These are phyloP conservation scores for Drosophila cognata DNA, from an alignment of 2,888 invertebrate species.

Conservation along the genomic window DNA sequence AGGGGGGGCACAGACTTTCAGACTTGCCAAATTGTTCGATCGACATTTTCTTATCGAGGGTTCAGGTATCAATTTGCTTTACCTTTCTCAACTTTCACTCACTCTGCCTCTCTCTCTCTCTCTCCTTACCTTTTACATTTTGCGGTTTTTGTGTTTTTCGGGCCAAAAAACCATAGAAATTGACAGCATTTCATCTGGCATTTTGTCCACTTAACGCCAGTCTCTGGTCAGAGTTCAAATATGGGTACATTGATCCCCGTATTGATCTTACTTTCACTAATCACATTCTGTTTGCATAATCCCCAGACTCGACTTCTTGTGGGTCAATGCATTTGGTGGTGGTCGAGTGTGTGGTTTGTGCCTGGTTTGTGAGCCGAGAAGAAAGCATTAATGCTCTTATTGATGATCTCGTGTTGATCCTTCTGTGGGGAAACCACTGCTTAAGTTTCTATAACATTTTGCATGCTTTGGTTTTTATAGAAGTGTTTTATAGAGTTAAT, in stretches of 20 bases:
- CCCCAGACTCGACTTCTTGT: constrained; percentile 41
- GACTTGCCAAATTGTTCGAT: constrained; percentile 37
- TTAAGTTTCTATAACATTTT: background rate
- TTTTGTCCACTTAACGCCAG: constrained; percentile 59
- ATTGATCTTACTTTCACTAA: constrained; percentile 60
- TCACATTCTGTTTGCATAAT: constrained; percentile 74
- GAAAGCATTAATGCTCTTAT: background rate
- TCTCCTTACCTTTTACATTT: constrained; percentile 29
- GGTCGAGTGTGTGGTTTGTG: constrained; percentile 39
- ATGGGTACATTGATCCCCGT: constrained; percentile 59
- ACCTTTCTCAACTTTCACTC: constrained; percentile 22
- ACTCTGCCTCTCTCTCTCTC: background rate
- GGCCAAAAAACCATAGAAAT: constrained; percentile 41
- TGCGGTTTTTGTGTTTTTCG: constrained; percentile 59
- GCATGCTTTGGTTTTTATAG: background rate
- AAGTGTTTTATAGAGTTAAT: background rate
- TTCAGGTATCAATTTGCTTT: constrained; percentile 62
- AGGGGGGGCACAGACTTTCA: constrained; percentile 35
- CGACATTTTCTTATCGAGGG: constrained; percentile 29
- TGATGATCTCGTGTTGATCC: background rate
- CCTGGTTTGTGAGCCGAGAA: background rate
- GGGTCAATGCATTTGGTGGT: constrained; percentile 59
- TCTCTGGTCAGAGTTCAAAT: constrained; percentile 76
- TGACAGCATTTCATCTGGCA: constrained; percentile 64
- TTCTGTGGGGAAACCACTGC: background rate